Evolutionary conservation across 2,113 vertebrate species (phyloP).

Genomic region (Crotalus viridis): DNA sequence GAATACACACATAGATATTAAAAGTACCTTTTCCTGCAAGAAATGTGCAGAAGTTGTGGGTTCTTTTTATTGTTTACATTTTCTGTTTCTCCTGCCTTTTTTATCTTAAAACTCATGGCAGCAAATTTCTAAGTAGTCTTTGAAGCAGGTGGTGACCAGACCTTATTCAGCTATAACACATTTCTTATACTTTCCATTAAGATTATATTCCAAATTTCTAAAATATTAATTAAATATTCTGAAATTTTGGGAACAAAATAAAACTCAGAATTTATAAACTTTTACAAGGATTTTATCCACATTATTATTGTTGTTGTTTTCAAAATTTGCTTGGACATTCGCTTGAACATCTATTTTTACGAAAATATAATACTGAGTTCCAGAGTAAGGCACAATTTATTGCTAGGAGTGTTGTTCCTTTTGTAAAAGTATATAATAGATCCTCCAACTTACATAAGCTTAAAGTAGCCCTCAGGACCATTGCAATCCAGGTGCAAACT

Average conservation of each 20-base stretch:
- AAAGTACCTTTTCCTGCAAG: neutral
- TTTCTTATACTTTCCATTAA: neutral
- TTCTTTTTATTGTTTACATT: neutral
- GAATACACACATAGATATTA: constrained; percentile 10
- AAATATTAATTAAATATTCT: neutral
- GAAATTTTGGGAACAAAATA: neutral
- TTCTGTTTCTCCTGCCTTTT: neutral
- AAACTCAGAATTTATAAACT: neutral
- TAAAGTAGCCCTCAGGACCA: neutral
- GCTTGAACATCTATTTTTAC: neutral
- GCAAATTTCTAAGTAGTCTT: neutral
- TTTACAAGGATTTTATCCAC: neutral
- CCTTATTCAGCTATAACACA: neutral
- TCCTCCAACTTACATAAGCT: neutral
- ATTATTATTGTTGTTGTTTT: neutral
- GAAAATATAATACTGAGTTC: neutral
- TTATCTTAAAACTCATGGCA: neutral
- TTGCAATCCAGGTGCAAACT: neutral
- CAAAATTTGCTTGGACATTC: neutral
- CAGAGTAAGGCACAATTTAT: neutral
- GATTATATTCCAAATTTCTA: neutral
- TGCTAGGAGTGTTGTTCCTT: neutral
- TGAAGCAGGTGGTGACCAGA: neutral
- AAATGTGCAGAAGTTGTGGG: neutral
- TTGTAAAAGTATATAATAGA: neutral